Evolutionary conservation across 1,140 invertebrate genomes (phyloP).

Genomic region (Phymastichus coffea): DNA sequence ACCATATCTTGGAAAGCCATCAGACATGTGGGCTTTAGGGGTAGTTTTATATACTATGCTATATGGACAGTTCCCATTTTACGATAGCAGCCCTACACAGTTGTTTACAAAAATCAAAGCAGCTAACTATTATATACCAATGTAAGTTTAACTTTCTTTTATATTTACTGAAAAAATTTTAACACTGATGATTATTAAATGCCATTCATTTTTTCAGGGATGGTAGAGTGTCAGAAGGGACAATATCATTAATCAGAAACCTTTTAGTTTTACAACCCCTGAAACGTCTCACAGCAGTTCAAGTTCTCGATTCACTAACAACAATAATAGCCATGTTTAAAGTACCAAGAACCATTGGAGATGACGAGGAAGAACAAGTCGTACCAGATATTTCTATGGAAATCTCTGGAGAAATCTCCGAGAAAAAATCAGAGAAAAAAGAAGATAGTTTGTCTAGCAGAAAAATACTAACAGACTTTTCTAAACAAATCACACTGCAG

Average conservation of each 20-base stretch:
- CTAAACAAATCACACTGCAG: slow-evolving; percentile 34
- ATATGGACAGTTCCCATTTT: slow-evolving; percentile 86
- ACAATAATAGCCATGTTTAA: slow-evolving; percentile 57
- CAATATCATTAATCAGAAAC: slow-evolving; percentile 59
- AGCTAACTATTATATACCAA: slow-evolving; percentile 67
- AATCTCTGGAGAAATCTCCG: slow-evolving; percentile 35
- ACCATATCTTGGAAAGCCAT: slow-evolving; percentile 75
- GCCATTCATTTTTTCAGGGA: slow-evolving; percentile 51
- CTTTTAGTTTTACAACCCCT: slow-evolving; percentile 62
- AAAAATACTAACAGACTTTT: slow-evolving; percentile 32
- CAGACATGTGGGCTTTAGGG: slow-evolving; percentile 85
- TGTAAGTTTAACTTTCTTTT: slow-evolving; percentile 50
- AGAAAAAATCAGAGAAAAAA: slow-evolving; percentile 32
- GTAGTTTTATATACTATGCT: slow-evolving; percentile 84
- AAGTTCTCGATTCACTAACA: slow-evolving; percentile 60
- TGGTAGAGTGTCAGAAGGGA: slow-evolving; percentile 60
- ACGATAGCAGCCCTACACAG: slow-evolving; percentile 74
- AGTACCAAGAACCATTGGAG: slow-evolving; percentile 38
- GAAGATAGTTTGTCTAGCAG: slow-evolving; percentile 8
- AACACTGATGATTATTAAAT: slow-evolving; percentile 2
- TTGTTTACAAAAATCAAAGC: slow-evolving; percentile 79
- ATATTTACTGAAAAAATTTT: slow-evolving; percentile 5
- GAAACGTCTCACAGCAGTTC: slow-evolving; percentile 60
- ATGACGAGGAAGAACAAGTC: slow-evolving; percentile 48
- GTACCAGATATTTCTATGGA: slow-evolving; percentile 47